These are phyloP conservation scores for Aegotheles bennettii DNA, from an alignment of 2,113 vertebrate species.

Conservation along the genomic window DNA sequence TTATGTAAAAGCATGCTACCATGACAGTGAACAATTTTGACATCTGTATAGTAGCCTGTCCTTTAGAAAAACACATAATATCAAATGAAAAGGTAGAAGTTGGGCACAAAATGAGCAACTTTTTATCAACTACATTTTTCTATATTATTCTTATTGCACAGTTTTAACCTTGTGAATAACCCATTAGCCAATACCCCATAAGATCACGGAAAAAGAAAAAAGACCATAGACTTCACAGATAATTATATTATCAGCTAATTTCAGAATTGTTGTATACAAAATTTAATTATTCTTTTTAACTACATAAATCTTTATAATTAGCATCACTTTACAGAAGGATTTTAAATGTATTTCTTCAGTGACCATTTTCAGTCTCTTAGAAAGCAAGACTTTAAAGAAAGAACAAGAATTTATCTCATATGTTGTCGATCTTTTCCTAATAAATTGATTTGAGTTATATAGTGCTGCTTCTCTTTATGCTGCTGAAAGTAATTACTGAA, in stretches of 20 bases:
- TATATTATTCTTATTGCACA: neutral
- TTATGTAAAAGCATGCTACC: neutral
- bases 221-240: neutral
- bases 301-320: neutral
- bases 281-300: neutral
- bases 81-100: neutral
- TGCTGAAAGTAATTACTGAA: neutral
- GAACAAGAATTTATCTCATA: neutral
- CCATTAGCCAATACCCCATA: neutral
- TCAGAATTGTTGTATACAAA: neutral
- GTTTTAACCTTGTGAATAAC: neutral
- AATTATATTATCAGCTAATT: neutral
- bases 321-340: neutral
- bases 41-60: neutral
- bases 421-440: neutral
- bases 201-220: neutral
- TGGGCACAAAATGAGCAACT: neutral
- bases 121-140: neutral
- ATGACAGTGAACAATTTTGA: neutral
- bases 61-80: neutral
- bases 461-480: neutral
- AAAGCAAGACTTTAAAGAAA: neutral
- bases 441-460: neutral
- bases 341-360: neutral
- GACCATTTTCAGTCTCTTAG: neutral